A percentile compares a stretch with the other conserved stretches of the same genome.
phyloP scores from a whole-genome alignment of 2,888 invertebrate species.

The Hymenopus coronatus region DNA sequence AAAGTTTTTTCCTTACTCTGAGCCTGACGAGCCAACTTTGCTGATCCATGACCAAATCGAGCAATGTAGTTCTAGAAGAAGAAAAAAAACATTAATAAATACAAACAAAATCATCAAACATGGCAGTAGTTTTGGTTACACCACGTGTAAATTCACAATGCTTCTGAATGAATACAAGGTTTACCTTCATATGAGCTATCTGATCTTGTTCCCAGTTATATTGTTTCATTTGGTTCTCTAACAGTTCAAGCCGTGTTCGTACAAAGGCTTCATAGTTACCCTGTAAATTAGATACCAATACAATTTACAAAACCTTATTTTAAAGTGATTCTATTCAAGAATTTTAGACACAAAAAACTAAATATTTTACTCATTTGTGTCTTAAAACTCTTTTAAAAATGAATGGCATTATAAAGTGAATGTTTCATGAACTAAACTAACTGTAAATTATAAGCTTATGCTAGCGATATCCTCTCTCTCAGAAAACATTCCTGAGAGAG shows the following conservation, averaged over 20 bases:
- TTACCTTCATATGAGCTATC: slow-evolving; percentile 96
- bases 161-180: neutral
- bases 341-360: neutral
- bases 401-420: no score
- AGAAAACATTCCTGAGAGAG: no score
- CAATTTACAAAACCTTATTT: neutral
- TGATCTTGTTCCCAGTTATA: slow-evolving; percentile 99
- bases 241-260: slow-evolving; percentile 86
- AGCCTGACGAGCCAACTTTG: slow-evolving; percentile 96
- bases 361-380: neutral
- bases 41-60: slow-evolving; percentile 98
- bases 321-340: neutral
- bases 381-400: neutral
- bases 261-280: slow-evolving; percentile 96
- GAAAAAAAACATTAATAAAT: slow-evolving; percentile 20
- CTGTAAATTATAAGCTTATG: no score
- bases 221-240: slow-evolving; percentile 98
- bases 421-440: no score
- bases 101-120: neutral
- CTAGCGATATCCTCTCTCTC: no score
- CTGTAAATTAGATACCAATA: slow-evolving; percentile 42
- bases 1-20: slow-evolving; percentile 99
- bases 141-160: neutral
- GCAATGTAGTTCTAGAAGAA: slow-evolving; percentile 87
- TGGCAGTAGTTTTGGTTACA: neutral